Base-by-base conservation (phyloP, 2,797 vertebrate genomes). In the Epinephelus awoara region DNA sequence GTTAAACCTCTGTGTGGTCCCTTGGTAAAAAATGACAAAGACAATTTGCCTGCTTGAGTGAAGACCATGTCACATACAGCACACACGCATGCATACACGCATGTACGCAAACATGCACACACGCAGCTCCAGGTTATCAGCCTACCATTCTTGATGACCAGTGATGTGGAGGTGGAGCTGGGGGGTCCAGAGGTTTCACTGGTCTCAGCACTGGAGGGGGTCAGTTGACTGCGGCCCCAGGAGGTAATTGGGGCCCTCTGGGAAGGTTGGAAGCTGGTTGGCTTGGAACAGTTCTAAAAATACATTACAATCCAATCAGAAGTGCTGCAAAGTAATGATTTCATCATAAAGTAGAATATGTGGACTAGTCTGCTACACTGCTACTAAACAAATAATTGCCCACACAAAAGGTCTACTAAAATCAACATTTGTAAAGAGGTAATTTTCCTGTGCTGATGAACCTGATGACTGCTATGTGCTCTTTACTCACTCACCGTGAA, bases 221-320 rank as follows among this genome's bases (percentile, higher is more conserved):
- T 90, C 2, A 44, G 91, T 0, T 91, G 94, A 61, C 94, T 91
- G 4, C 75, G 88, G 27, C 94, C 94, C 96, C 96, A 96, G 57
- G 96, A 95, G 10, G 78, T 82, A 0, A 86, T 67, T 0, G 95
- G 95, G 47, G 92, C 95, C 64, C 92, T 94, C 38, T 96, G 96
- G 23, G 95, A 96, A 2, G 96, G 93, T 9, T 95, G 83, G 66
- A 95, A 97, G 83, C 94, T 95, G 86, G 90, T 91, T 29, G 96
- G 97, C 79, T 97, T 96, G 46, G 96, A 97, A 84, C 95, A 96
- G 88, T 97, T 97, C 97, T 98, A 92, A n/a, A 92, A 83, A 79
- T 23, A 79, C 17, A 77, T n/a, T n/a, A 71, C 1, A 72, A 47
- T 2, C 23, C 38, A 73, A 21, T 78, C 14, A 69, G 6, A 67